Base-by-base conservation (phyloP, 2,113 vertebrate genomes). In the Buteo buteo region DNA sequence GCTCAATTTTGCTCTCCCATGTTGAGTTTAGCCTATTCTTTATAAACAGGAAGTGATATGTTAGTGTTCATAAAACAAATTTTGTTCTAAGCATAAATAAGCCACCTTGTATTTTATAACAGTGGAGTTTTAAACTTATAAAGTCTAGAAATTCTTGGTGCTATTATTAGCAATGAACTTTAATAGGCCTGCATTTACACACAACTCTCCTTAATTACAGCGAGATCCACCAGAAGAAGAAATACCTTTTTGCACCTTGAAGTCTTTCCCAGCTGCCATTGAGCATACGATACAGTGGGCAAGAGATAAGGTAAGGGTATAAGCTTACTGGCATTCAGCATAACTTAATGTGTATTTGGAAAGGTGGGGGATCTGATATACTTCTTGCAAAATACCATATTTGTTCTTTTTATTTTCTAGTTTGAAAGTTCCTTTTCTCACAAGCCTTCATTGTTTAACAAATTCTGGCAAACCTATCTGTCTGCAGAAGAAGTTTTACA, bases 271-370 rank as follows among this genome's bases (percentile, higher is more conserved):
- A 93, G 99, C 99, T 82, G 98, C 99, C 87, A 99, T 99, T 83
- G 99, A 99, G 90, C 99, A 99, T 96, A 99, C 99, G 2, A 99
- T 99, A 97, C 99, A 99, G 55, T 99, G 99, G 99, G 99, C 99
- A 84, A 99, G 99, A 98, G 99, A 99, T 97, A 99, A 99, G 99
- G 99, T 99, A 97, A 95, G 40, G 36, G 62, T 67, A 59, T 78
- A 28, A 71, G 36, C 80, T 44, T 70, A 65, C 4, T 66, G 45
- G 17, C 1, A 16, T 79, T 65, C 21, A 57, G 31, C 25, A 4
- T 71, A 87, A 55, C 15, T 92, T 71, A 12, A 28, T 49, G n/a
- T 88, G 8, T 40, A 6, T 79, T 82, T 82, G 47, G 47, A 45
- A 84, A 7, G 34, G 11, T 34, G 28, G 10, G 19, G 16, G 4